These are phyloP conservation scores for Hemiscyllium ocellatum DNA, from an alignment of 2,113 vertebrate species.

Conservation along the genomic window DNA sequence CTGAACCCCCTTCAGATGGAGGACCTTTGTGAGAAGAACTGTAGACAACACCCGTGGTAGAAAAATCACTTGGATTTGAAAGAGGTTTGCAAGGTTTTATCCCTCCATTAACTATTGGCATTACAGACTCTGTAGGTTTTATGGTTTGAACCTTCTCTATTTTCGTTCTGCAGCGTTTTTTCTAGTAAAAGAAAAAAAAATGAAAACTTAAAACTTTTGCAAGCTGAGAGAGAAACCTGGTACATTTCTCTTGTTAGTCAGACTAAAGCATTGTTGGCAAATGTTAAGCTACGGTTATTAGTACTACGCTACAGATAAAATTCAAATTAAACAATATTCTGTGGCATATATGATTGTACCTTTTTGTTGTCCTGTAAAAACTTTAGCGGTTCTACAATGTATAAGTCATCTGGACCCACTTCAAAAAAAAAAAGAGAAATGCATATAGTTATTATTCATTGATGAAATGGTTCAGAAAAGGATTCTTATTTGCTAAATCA, in stretches of 20 bases:
- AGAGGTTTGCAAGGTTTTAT: conserved; percentile 68
- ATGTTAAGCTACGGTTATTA: too few species aligned
- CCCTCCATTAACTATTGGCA: conserved; percentile 62
- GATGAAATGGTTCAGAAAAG: neutral
- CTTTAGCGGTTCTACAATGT: conserved; percentile 96
- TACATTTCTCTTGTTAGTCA: neutral
- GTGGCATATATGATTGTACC: conserved; percentile 60
- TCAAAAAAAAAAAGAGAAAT: conserved; percentile 54
- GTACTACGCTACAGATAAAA: neutral
- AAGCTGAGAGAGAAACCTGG: neutral
- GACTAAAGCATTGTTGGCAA: neutral
- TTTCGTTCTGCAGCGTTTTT: conserved; percentile 88
- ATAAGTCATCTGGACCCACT: conserved; percentile 92
- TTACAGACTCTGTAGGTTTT: conserved; percentile 57
- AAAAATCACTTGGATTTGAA: conserved; percentile 67
- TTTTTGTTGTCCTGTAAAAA: conserved; percentile 95
- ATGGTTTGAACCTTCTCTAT: conserved; percentile 78
- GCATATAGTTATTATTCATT: conserved; percentile 58
- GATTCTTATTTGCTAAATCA: neutral
- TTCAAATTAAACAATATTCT: conserved; percentile 38
- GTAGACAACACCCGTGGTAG: conserved; percentile 64
- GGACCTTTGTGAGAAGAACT: conserved; percentile 68
- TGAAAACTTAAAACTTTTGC: neutral
- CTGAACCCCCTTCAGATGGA: conserved; percentile 75
- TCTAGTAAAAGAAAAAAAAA: conserved; percentile 56